A percentile compares a stretch with the other conserved stretches of the same genome.
Evolutionary conservation across 2,113 vertebrate species (phyloP).

Genomic region (Brachypteracias leptosomus): DNA sequence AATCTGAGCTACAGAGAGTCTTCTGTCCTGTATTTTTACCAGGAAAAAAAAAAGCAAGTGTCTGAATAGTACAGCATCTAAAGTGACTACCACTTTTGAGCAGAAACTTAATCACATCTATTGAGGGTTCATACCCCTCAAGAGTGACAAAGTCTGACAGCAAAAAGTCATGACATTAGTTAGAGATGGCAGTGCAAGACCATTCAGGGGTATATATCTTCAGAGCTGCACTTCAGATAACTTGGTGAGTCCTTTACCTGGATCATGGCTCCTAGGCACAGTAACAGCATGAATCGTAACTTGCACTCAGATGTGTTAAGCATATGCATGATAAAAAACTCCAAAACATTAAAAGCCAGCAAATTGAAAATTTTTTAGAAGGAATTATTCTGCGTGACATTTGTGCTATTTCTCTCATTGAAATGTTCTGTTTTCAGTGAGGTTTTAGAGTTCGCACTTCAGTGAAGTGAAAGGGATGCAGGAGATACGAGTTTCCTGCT

Average conservation of each 20-base stretch:
- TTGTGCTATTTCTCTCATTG: not conserved
- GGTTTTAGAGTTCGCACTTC: not conserved
- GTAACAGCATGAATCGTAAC: not conserved
- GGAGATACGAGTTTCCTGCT: not conserved
- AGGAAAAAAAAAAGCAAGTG: not conserved
- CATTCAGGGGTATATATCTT: not conserved
- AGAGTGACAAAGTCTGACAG: not conserved
- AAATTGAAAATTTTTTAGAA: not conserved
- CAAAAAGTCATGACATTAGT: not conserved
- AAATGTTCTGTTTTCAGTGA: not conserved
- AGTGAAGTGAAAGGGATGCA: not conserved
- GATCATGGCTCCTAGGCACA: not conserved
- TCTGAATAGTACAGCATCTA: not conserved
- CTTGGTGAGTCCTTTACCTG: not conserved
- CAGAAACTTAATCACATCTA: not conserved
- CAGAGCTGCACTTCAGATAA: not conserved
- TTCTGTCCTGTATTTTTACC: not conserved
- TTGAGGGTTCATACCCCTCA: not conserved
- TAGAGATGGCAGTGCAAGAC: not conserved
- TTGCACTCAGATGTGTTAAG: not conserved
- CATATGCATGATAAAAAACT: not conserved
- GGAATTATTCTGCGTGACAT: not conserved
- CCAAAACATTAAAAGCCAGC: not conserved
- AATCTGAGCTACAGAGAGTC: not conserved
- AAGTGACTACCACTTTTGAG: not conserved